Percentiles rank a stretch among this genome's conserved stretches.
These are phyloP conservation scores for Invenusta paracnida DNA, from an alignment of 2,888 invertebrate species.

Conservation along the genomic window DNA sequence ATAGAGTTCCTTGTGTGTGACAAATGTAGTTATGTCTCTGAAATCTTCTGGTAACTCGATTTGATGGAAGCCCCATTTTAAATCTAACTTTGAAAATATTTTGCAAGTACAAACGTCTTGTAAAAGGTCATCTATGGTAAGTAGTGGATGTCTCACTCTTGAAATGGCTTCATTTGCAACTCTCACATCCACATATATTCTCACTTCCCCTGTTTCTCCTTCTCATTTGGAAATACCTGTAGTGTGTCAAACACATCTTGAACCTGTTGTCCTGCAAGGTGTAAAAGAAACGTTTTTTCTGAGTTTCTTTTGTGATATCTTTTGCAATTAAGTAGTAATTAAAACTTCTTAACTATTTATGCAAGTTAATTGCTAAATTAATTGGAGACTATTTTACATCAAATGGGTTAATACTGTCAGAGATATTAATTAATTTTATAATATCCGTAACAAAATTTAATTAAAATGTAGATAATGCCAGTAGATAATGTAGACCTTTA, in stretches of 20 bases:
- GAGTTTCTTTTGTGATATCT: background rate
- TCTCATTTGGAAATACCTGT: background rate
- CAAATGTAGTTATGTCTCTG: conserved; percentile 49
- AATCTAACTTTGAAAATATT: conserved; percentile 49
- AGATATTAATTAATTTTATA: background rate
- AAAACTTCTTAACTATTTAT: background rate
- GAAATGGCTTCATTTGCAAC: conserved; percentile 6
- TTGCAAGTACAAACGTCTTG: conserved; percentile 43
- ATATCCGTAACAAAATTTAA: background rate
- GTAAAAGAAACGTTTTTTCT: background rate
- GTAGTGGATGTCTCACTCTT: conserved; percentile 25
- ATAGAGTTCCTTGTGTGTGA: conserved; percentile 47
- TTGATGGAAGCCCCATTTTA: conserved; percentile 49
- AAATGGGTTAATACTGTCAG: background rate
- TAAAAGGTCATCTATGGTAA: conserved; percentile 47
- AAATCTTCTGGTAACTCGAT: conserved; percentile 47
- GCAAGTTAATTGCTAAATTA: background rate
- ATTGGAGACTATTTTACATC: background rate
- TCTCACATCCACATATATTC: conserved; percentile 23
- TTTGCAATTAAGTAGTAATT: background rate
- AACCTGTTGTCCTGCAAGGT: background rate
- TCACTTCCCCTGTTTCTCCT: background rate
- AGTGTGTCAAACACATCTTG: background rate
- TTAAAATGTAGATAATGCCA: background rate
- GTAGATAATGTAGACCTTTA: background rate